Percentiles rank a stretch among this genome's conserved stretches.
Evolutionary conservation across 2,797 vertebrate genomes (phyloP).

Genomic region (Lepilemur ruficaudatus): DNA sequence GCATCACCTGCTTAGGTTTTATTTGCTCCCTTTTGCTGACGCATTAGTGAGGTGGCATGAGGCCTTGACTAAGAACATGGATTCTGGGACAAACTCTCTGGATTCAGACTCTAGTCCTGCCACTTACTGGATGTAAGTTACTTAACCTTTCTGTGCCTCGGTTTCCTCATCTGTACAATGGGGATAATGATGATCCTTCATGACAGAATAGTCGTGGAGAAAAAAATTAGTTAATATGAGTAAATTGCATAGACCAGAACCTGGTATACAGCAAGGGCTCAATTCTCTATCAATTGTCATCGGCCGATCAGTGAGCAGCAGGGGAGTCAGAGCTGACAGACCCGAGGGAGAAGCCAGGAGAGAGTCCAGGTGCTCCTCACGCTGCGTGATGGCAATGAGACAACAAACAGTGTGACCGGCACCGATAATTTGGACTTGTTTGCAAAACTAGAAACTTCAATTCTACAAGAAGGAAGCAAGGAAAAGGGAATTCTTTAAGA

Average conservation of each 20-base stretch:
- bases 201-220: neutral
- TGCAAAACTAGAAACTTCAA: neutral
- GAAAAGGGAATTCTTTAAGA: neutral
- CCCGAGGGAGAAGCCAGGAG: neutral
- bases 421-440: neutral
- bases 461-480: neutral
- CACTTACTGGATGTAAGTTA: neutral
- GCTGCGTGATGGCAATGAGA: accelerated
- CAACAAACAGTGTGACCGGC: accelerated
- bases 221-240: neutral
- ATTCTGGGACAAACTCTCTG: neutral
- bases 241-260: neutral
- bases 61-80: neutral
- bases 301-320: neutral
- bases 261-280: neutral
- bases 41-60: neutral
- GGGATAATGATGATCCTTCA: neutral
- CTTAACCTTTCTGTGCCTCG: neutral
- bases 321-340: neutral
- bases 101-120: neutral
- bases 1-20: neutral
- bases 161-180: neutral
- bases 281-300: neutral
- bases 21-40: neutral
- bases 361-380: neutral